Conservation (phyloP, 2,113 vertebrate genomes). For the Saguinus imperator region DNA sequence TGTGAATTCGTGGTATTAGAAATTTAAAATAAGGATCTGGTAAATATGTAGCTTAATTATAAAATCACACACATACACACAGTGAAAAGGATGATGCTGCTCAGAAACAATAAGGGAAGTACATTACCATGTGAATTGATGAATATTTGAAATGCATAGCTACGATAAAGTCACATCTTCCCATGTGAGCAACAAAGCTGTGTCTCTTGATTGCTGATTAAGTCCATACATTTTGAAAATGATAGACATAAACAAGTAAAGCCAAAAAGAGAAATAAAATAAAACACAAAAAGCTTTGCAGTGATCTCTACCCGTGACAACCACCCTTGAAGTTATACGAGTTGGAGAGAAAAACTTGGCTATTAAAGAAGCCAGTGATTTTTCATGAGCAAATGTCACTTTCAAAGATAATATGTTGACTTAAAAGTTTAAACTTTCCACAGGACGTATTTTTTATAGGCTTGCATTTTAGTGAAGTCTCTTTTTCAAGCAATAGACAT, state of each 20-base stretch:
- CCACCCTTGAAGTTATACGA: not conserved
- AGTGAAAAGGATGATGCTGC: not conserved
- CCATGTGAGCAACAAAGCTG: not conserved
- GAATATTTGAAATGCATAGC: conserved; percentile 8
- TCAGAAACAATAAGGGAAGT: not conserved
- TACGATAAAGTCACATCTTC: not conserved
- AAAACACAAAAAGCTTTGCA: not conserved
- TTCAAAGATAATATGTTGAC: conserved; percentile 65
- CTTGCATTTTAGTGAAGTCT: conserved; percentile 18
- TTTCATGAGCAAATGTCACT: conserved; percentile 41
- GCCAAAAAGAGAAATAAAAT: not conserved
- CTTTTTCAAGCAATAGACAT: conserved; percentile 38
- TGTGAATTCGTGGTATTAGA: not conserved
- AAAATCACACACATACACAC: not conserved
- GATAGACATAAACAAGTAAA: not conserved
- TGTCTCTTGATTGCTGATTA: conserved; percentile 46
- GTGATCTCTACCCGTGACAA: not conserved
- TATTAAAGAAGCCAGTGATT: not conserved
- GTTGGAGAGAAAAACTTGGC: not conserved
- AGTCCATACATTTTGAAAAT: not conserved
- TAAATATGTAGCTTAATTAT: conserved; percentile 11
- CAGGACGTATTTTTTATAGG: conserved; percentile 43
- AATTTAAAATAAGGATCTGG: conserved; percentile 26
- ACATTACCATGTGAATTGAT: not conserved
- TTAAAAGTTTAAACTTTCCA: conserved; percentile 69